phyloP scores from a whole-genome alignment of 2,113 vertebrate genomes.

The Promerops cafer region DNA sequence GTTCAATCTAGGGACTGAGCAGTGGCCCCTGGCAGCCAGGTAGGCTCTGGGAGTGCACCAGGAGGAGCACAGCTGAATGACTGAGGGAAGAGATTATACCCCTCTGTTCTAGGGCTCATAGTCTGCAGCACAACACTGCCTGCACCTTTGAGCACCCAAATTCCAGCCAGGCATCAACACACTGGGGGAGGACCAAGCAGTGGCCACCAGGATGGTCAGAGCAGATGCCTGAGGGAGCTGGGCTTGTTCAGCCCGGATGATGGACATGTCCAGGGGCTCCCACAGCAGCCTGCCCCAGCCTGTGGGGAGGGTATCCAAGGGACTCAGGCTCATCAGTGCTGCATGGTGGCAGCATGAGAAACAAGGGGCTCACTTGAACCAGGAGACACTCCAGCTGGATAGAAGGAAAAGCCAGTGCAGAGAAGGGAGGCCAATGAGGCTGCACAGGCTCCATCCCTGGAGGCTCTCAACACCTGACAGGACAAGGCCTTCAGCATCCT shows the following conservation, averaged over 20 bases:
- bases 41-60: neutral
- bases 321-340: neutral
- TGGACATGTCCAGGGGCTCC: neutral
- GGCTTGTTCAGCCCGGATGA: neutral
- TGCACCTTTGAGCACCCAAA: accelerated
- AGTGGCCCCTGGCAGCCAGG: neutral
- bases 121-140: neutral
- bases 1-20: neutral
- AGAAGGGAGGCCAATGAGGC: neutral
- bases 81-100: neutral
- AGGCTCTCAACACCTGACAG: neutral
- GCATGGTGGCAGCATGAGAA: neutral
- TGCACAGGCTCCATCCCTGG: neutral
- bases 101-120: neutral
- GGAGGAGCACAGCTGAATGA: neutral
- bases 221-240: neutral
- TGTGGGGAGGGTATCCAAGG: neutral
- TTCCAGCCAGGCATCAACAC: neutral
- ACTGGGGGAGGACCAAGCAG: neutral
- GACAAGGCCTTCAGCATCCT: neutral
- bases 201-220: neutral
- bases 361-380: neutral
- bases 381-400: neutral
- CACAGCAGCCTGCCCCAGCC: neutral
- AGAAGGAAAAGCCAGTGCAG: neutral